Conservation (phyloP, 2,797 vertebrate species). For the Botia kubotai region DNA sequence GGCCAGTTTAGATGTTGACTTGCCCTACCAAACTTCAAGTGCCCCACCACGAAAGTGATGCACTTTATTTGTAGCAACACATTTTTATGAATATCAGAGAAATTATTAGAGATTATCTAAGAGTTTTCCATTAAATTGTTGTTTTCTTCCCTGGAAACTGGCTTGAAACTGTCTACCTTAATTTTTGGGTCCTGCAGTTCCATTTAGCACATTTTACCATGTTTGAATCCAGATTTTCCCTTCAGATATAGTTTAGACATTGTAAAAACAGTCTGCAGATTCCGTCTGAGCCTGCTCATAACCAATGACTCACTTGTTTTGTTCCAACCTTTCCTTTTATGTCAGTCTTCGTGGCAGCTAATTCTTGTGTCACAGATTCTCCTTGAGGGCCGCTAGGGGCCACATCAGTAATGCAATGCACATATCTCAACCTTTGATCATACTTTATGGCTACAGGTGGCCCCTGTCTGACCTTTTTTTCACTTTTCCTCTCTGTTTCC, state of each 20-base stretch:
- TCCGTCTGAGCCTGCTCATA: background rate
- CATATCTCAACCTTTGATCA: constrained; percentile 26
- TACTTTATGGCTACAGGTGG: constrained; percentile 6
- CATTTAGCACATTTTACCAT: background rate
- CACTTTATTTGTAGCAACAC: background rate
- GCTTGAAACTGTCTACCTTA: background rate
- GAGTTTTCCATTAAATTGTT: background rate
- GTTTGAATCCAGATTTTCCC: background rate
- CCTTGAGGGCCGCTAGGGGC: constrained; percentile 24
- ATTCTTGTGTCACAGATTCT: background rate
- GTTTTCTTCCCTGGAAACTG: background rate
- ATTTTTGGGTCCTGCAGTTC: background rate
- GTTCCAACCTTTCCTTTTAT: background rate
- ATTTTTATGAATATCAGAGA: background rate
- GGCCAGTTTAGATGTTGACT: no score
- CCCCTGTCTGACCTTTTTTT: constrained; percentile 37
- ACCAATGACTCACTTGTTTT: background rate
- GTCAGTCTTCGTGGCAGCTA: background rate
- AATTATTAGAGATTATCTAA: background rate
- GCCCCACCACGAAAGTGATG: no score
- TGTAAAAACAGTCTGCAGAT: background rate
- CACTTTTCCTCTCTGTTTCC: constrained; percentile 49
- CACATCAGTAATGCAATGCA: constrained; percentile 25
- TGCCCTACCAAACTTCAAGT: no score
- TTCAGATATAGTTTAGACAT: background rate